Conservation (phyloP, 2,113 vertebrate genomes). For the Callocephalon fimbriatum region DNA sequence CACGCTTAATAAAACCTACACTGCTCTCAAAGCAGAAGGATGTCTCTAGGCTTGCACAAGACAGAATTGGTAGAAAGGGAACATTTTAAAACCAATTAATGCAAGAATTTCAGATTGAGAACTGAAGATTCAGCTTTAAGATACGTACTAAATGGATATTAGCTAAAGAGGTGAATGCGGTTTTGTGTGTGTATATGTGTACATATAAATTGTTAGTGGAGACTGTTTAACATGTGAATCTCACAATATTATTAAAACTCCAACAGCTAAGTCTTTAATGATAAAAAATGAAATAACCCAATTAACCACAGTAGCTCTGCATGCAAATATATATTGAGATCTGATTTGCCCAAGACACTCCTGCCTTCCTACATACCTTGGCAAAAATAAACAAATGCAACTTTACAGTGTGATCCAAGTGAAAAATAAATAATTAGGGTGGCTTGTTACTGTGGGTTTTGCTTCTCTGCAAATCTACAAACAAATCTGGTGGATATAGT, state of each 20-base stretch:
- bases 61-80: accelerated
- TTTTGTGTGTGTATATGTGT: background rate
- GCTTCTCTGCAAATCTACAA: background rate
- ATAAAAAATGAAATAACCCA: background rate
- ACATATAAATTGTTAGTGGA: background rate
- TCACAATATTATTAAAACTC: background rate
- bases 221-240: background rate
- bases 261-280: background rate
- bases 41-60: background rate
- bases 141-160: background rate
- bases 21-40: background rate
- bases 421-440: background rate
- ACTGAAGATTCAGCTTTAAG: background rate
- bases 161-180: background rate
- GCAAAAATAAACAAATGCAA: background rate
- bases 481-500: background rate
- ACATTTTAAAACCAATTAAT: background rate
- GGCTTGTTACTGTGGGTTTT: background rate
- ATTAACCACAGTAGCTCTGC: background rate
- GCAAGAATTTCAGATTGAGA: background rate
- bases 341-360: background rate
- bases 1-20: background rate
- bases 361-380: accelerated
- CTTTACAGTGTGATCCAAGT: background rate
- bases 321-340: background rate